Conservation (phyloP, 1,140 invertebrate genomes). For the Halictus rubicundus region DNA sequence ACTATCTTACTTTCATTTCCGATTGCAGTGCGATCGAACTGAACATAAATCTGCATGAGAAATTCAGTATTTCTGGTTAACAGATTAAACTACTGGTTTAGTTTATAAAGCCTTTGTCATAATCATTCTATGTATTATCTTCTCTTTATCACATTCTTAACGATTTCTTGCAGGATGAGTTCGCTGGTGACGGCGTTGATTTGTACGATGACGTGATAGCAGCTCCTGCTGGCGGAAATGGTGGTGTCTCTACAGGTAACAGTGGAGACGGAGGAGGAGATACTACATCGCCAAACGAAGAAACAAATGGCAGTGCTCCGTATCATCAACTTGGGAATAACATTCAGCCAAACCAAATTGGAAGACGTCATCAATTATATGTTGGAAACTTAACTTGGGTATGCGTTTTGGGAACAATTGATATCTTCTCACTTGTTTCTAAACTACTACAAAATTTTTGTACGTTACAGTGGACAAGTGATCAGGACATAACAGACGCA, state of each 20-base stretch:
- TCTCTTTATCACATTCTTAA: slow-evolving; percentile 7
- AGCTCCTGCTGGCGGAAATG: slow-evolving; percentile 83
- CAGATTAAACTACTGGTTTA: neutral
- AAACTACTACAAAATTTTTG: slow-evolving; percentile 53
- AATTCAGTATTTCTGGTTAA: neutral
- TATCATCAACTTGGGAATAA: slow-evolving; percentile 86
- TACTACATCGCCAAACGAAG: slow-evolving; percentile 81
- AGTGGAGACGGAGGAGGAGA: slow-evolving; percentile 71
- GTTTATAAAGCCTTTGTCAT: neutral
- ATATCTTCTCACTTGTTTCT: slow-evolving; percentile 12
- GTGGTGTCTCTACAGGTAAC: slow-evolving; percentile 72
- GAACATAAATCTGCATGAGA: neutral
- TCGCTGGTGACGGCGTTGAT: slow-evolving; percentile 92
- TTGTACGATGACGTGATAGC: slow-evolving; percentile 98
- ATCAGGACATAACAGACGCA: slow-evolving; percentile 96
- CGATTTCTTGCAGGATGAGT: slow-evolving; percentile 86
- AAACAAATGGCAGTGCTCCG: slow-evolving; percentile 86
- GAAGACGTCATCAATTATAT: slow-evolving; percentile 93
- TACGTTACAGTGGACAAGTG: slow-evolving; percentile 95
- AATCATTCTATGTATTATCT: neutral
- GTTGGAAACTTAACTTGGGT: slow-evolving; percentile 97
- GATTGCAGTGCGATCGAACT: no score
- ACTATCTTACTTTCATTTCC: no score
- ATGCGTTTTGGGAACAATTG: slow-evolving; percentile 41
- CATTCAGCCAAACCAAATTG: slow-evolving; percentile 86